phyloP scores from a whole-genome alignment of 2,113 vertebrate species.

The Stigmatopora nigra region DNA sequence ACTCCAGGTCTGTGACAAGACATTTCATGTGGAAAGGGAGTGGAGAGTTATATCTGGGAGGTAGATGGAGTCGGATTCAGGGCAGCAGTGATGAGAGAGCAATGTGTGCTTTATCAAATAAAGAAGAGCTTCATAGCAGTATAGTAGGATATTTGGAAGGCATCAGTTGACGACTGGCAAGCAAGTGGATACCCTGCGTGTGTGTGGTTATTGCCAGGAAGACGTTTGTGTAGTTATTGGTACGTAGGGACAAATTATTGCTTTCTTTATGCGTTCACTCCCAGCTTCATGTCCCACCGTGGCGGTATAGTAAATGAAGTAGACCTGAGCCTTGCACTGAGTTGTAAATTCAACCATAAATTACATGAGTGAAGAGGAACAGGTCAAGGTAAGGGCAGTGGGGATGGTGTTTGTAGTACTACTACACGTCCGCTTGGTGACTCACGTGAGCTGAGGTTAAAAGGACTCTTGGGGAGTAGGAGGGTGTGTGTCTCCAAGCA shows the following conservation, averaged over 20 bases:
- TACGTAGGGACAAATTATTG: slow-evolving; percentile 12
- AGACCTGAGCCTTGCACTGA: background rate
- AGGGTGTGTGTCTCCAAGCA: slow-evolving; percentile 30
- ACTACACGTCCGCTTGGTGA: slow-evolving; percentile 33
- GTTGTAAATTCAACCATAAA: slow-evolving; percentile 37
- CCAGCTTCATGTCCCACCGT: slow-evolving; percentile 10
- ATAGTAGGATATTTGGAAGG: slow-evolving; percentile 15
- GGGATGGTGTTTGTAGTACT: background rate
- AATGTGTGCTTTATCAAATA: slow-evolving; percentile 21
- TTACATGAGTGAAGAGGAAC: slow-evolving; percentile 22
- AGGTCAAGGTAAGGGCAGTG: slow-evolving; percentile 46
- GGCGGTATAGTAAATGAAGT: slow-evolving; percentile 24
- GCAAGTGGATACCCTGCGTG: slow-evolving; percentile 13
- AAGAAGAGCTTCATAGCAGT: slow-evolving; percentile 12
- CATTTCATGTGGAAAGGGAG: slow-evolving; percentile 24
- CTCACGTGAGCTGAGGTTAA: slow-evolving; percentile 9
- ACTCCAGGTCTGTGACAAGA: slow-evolving; percentile 21
- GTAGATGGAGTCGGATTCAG: slow-evolving; percentile 12
- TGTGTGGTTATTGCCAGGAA: background rate
- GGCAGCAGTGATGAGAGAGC: slow-evolving; percentile 5
- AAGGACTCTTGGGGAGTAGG: background rate
- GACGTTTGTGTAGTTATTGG: slow-evolving; percentile 7
- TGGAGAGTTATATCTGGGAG: background rate
- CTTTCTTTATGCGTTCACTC: background rate
- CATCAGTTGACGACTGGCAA: slow-evolving; percentile 11